Conservation (phyloP, 2,797 vertebrate genomes). For the Poliocrania exsul region DNA sequence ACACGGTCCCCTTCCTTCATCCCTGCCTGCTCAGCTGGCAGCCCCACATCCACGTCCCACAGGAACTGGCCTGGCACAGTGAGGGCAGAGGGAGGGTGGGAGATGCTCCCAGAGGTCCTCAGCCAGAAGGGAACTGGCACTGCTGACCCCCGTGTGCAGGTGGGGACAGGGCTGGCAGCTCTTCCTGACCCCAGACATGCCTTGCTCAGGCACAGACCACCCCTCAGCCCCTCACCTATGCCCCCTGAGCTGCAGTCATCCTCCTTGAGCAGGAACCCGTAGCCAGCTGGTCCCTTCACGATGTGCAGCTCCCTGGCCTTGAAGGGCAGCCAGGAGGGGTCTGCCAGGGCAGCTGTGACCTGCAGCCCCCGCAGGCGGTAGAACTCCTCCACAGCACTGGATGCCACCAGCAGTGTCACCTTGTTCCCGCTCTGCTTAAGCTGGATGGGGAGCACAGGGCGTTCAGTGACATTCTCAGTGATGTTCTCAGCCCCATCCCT, state of each 20-base stretch:
- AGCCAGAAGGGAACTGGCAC: not conserved
- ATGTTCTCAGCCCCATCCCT: fast-evolving
- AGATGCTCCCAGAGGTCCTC: not conserved
- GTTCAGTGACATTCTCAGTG: not conserved
- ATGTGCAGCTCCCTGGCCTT: conserved; percentile 81
- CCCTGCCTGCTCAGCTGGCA: conserved; percentile 86
- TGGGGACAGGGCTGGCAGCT: not conserved
- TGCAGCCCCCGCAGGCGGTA: conserved; percentile 81
- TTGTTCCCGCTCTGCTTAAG: conserved; percentile 80
- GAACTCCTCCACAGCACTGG: conserved; percentile 79
- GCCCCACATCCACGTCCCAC: conserved; percentile 86
- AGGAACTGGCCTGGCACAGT: conserved; percentile 83
- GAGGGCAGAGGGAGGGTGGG: not conserved
- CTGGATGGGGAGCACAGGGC: conserved; percentile 48
- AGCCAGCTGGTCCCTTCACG: conserved; percentile 83
- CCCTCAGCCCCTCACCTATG: conserved; percentile 76
- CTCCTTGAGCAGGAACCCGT: conserved; percentile 91
- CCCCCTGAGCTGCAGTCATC: conserved; percentile 74
- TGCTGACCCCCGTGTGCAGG: fast-evolving
- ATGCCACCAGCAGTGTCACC: conserved; percentile 87
- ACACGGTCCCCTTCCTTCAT: conserved; percentile 91
- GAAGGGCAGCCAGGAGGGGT: conserved; percentile 81
- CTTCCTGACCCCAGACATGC: not conserved
- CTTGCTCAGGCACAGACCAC: not conserved
- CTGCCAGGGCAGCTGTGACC: conserved; percentile 82